A percentile compares a stretch with the other conserved stretches of the same genome.
These are phyloP conservation scores for Pachyramphus minor DNA, from an alignment of 2,113 vertebrate species.

Conservation along the genomic window DNA sequence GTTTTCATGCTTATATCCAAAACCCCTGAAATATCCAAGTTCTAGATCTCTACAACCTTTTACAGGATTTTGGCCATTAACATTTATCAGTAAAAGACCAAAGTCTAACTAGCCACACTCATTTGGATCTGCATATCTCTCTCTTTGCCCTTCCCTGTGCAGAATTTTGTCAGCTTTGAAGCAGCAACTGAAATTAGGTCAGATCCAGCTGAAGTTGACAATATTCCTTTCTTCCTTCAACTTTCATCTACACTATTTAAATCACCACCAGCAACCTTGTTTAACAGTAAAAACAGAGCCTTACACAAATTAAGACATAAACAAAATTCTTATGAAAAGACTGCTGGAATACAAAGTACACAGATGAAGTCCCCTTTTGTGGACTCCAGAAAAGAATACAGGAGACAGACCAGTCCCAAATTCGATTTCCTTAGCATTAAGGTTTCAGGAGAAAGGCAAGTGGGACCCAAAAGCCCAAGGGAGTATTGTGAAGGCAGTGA, in stretches of 20 bases:
- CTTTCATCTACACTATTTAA: not conserved
- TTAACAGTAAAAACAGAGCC: not conserved
- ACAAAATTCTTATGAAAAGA: too few relatives aligned
- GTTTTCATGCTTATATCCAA: not conserved
- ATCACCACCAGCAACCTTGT: not conserved
- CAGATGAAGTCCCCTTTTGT: not conserved
- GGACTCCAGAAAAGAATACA: not conserved
- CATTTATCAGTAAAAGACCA: not conserved
- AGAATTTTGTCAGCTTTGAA: not conserved
- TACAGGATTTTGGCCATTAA: not conserved
- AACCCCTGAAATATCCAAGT: rapidly evolving
- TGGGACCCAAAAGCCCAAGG: not conserved
- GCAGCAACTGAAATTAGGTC: not conserved
- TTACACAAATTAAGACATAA: not conserved
- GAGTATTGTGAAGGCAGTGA: not conserved
- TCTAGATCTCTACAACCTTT: not conserved
- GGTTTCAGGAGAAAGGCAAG: not conserved
- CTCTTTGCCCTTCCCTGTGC: not conserved
- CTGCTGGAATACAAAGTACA: not conserved
- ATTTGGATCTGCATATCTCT: not conserved
- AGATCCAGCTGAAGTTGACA: not conserved
- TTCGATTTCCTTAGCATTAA: not conserved
- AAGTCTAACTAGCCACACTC: not conserved
- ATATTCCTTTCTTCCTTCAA: not conserved
- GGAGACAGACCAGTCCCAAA: not conserved